Percentiles rank a stretch among this genome's conserved stretches.
Evolutionary conservation across 2,797 vertebrate species (phyloP).

Genomic region (Cyclopterus lumpus): DNA sequence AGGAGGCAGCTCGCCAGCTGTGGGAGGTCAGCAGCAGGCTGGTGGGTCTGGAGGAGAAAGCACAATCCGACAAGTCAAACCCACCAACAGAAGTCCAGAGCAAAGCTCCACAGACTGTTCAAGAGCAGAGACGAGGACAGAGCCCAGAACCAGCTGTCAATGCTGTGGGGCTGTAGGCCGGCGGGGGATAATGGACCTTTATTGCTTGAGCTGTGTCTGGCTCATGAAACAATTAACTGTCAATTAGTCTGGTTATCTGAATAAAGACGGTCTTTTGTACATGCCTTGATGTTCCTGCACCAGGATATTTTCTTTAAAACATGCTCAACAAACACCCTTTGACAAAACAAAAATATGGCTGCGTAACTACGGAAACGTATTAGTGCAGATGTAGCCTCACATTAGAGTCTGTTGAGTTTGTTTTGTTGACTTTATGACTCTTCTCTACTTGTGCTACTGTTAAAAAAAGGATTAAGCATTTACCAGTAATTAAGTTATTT

Average conservation of each 20-base stretch:
- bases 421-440: not conserved
- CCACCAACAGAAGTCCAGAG: slow-evolving; percentile 38
- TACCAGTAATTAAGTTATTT: not conserved
- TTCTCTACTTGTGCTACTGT: not conserved
- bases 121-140: slow-evolving; percentile 26
- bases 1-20: slow-evolving; percentile 79
- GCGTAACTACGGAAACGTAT: not conserved
- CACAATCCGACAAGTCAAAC: slow-evolving; percentile 23
- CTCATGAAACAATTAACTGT: slow-evolving; percentile 28
- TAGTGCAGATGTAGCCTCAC: not conserved
- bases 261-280: slow-evolving; percentile 17
- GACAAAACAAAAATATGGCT: not conserved
- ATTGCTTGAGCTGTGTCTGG: slow-evolving; percentile 24
- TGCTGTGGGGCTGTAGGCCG: slow-evolving; percentile 38
- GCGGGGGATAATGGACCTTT: slow-evolving; percentile 32
- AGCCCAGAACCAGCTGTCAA: slow-evolving; percentile 43
- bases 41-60: slow-evolving; percentile 81
- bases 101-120: slow-evolving; percentile 31
- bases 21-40: slow-evolving; percentile 87
- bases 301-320: slow-evolving; percentile 44
- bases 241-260: slow-evolving; percentile 26
- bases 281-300: slow-evolving; percentile 48
- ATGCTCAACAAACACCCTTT: not conserved
- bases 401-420: not conserved
- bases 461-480: not conserved